Base-by-base conservation (phyloP, 2,113 vertebrate species). In the Scytalopus superciliaris region DNA sequence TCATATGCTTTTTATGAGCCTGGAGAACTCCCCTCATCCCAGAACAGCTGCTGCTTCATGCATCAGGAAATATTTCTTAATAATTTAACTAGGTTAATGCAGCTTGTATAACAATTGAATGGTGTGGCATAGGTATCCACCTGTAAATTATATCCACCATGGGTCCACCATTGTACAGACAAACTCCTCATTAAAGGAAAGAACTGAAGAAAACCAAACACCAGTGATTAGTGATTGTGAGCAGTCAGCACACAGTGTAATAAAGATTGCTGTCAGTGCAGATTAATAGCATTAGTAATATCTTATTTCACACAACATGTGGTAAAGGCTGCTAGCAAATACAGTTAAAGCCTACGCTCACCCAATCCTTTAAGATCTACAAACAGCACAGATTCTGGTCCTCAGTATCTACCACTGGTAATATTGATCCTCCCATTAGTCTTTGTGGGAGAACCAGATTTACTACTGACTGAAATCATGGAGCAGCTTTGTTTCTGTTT, bases 121-220 rank as follows among this genome's bases (percentile, higher is more conserved):
- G 8, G 30, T 76, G 40, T 23, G 14, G 22, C 39, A 50, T 53
- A 91, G 72, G 33, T 86, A 87, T 39, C 42, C 86, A 92, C 82
- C 60, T 91, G 66, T 91, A 94, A 81, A 89, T 93, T 93, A 72
- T 78, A 81, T 86, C 62, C 75, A 66, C 42, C 24, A 3, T 40
- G 75, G 70, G 44, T 64, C 56, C 66, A 30, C 24, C 42, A 50
- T 76, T 80, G 64, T 47, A 55, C 9, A n/a, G n/a, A 19, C 10
- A 88, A 93, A 94, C 93, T 95, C 68, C 37, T 91, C 56, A 42
- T 84, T 80, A 89, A 64, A 81, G 42, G 24, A 77, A 55, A 53
- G 62, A 86, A 15, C 30, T 37, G 60, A 84, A 84, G 67, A 77
- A 94, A 95, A 85, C 37, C 66, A 88, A 77, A 35, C 0, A 0